Conservation (phyloP, 2,113 vertebrate genomes). For the Acanthisitta chloris region DNA sequence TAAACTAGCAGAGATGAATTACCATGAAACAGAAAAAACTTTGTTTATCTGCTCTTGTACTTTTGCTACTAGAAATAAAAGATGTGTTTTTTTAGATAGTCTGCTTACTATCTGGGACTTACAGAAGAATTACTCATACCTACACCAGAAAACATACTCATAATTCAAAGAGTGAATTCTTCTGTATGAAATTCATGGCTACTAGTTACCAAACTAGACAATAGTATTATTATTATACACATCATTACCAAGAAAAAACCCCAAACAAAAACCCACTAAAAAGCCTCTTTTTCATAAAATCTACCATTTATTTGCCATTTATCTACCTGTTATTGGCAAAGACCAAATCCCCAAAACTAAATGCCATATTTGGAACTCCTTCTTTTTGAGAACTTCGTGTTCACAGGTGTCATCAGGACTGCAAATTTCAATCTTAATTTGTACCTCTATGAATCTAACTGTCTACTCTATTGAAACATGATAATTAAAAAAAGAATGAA, state of each 20-base stretch:
- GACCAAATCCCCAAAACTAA: neutral
- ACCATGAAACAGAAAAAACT: neutral
- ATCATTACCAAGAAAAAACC: neutral
- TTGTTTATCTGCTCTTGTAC: neutral
- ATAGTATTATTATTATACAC: neutral
- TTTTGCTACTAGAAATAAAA: neutral
- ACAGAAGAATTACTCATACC: neutral
- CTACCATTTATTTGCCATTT: neutral
- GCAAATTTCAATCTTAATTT: neutral
- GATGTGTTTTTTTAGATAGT: neutral
- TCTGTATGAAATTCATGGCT: neutral
- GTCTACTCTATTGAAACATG: neutral
- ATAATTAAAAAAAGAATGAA: neutral
- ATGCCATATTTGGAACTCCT: neutral
- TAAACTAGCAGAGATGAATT: neutral
- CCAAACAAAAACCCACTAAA: neutral
- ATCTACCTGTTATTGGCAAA: neutral
- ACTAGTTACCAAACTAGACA: neutral
- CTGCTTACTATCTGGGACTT: neutral
- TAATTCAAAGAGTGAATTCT: neutral
- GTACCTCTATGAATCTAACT: neutral
- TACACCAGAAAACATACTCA: neutral
- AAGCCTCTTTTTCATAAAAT: neutral
- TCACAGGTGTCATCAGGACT: neutral
- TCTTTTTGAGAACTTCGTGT: neutral